Conservation (phyloP, 2,113 vertebrate genomes). For the Anguilla japonica region DNA sequence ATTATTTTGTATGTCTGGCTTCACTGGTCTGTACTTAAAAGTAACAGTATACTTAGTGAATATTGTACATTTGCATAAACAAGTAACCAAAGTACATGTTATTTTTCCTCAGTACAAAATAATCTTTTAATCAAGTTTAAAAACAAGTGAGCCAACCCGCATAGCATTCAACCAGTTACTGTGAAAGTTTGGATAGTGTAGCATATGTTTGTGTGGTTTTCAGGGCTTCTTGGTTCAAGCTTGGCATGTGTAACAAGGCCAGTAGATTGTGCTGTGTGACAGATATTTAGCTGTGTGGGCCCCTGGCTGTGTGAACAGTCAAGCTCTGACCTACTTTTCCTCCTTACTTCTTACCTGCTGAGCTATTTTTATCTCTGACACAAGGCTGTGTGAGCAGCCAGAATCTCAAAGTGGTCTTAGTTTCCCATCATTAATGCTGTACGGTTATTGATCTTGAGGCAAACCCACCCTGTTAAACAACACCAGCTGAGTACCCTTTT, state of each 20-base stretch:
- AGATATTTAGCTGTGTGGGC: conserved; percentile 56
- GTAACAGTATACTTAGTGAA: neutral
- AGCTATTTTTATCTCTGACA: conserved; percentile 57
- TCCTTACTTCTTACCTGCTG: conserved; percentile 55
- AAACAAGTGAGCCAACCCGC: neutral
- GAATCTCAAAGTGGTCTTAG: conserved; percentile 17
- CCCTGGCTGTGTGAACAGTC: conserved; percentile 50
- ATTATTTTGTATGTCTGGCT: neutral
- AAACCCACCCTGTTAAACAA: neutral
- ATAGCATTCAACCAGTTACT: neutral
- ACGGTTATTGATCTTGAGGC: neutral
- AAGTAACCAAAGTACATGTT: neutral
- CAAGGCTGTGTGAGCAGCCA: conserved; percentile 40
- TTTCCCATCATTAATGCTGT: neutral
- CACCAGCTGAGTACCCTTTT: neutral
- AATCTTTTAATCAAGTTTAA: no score
- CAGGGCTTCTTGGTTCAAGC: conserved; percentile 30
- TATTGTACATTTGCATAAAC: neutral
- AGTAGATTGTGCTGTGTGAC: conserved; percentile 32
- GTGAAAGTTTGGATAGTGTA: neutral
- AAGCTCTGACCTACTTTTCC: conserved; percentile 58
- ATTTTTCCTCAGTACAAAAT: neutral
- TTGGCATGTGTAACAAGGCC: conserved; percentile 30
- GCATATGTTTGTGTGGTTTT: neutral
- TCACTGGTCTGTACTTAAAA: neutral